These are phyloP conservation scores for Epizoanthus ramosus DNA, from an alignment of 92 coral and sea anemone species.

Conservation along the genomic window DNA sequence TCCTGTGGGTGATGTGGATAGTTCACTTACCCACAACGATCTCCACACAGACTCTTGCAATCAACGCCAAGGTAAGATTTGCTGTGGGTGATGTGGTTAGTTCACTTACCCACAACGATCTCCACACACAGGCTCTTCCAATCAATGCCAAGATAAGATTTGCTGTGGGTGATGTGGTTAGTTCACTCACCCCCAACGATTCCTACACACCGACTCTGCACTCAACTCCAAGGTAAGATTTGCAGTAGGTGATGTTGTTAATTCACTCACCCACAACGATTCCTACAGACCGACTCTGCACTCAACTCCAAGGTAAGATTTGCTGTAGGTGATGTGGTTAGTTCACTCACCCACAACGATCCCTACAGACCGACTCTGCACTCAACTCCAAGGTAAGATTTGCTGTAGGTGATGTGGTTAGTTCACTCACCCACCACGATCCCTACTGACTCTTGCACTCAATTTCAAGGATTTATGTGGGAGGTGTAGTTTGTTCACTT, in stretches of 20 bases:
- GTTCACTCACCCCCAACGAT: slow-evolving; percentile 67
- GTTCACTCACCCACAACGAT: not conserved
- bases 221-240: too few relatives aligned
- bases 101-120: not conserved
- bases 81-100: not conserved
- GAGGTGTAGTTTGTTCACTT: slow-evolving; percentile 15
- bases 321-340: not conserved
- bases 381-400: too few relatives aligned
- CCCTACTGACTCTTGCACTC: too few relatives aligned
- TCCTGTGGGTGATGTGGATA: not conserved
- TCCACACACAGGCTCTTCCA: slow-evolving; percentile 83
- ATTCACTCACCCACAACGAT: not conserved
- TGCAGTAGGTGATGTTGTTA: not conserved
- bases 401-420: not conserved
- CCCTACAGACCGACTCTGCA: too few relatives aligned
- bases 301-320: slow-evolving; percentile 67
- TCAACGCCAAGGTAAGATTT: slow-evolving; percentile 74
- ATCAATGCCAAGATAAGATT: slow-evolving; percentile 60
- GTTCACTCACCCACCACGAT: not conserved
- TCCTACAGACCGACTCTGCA: slow-evolving; percentile 35
- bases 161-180: too few relatives aligned
- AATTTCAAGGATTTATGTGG: too few relatives aligned
- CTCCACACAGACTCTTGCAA: slow-evolving; percentile 85
- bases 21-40: not conserved
- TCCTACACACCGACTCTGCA: slow-evolving; percentile 74